Conservation (phyloP, 1,140 invertebrate genomes). For the Mycetomoellerius zeteki region DNA sequence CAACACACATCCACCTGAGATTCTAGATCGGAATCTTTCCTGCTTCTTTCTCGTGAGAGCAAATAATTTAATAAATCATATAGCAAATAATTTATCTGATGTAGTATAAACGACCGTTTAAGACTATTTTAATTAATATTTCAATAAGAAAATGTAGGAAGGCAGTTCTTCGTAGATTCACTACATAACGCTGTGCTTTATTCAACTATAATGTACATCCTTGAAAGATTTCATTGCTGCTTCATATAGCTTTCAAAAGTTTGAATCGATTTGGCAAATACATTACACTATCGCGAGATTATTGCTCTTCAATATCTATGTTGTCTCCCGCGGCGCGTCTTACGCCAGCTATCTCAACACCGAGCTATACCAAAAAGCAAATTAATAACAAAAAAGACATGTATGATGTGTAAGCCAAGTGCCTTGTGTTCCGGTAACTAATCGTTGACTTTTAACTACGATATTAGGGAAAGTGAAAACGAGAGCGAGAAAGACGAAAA, state of each 20-base stretch:
- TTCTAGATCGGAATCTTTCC: conserved; percentile 9
- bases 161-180: conserved; percentile 19
- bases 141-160: conserved; percentile 19
- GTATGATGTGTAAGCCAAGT: conserved; percentile 86
- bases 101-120: not conserved
- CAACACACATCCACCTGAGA: conserved; percentile 19
- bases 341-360: conserved; percentile 78
- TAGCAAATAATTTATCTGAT: conserved; percentile 39
- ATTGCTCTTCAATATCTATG: conserved; percentile 44
- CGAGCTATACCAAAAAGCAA: conserved; percentile 80
- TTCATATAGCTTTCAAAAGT: conserved; percentile 21
- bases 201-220: conserved; percentile 5
- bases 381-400: conserved; percentile 78
- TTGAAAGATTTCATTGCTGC: conserved; percentile 22
- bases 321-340: conserved; percentile 67
- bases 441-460: conserved; percentile 86
- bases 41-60: conserved; percentile 19
- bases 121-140: conserved; percentile 34
- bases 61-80: conserved; percentile 49
- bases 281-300: conserved; percentile 10
- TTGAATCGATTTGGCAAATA: conserved; percentile 29
- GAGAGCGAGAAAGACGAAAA: conserved; percentile 55
- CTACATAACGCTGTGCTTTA: not conserved
- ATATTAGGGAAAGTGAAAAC: conserved; percentile 79
- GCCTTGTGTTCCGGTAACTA: conserved; percentile 87